Evolutionary conservation across 2,797 vertebrate species (phyloP), one percentile per base, ranked within the genome.

Genomic region (Manis javanica): DNA sequence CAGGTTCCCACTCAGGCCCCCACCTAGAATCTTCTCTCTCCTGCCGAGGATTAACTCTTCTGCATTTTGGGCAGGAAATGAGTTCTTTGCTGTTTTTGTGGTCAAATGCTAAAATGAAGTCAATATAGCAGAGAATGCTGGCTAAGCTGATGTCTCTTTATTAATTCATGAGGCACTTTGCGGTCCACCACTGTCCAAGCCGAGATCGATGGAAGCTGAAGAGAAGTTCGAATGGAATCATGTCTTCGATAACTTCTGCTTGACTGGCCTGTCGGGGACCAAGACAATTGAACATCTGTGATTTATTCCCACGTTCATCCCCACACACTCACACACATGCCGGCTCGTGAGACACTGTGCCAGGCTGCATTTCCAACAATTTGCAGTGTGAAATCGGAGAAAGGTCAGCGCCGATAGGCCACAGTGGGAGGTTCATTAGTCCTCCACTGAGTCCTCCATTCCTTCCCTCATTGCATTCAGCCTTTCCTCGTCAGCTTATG

Each of bases 91-190:
- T 98, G 97, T 98, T 98, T 97, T 96, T 96, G 97, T 98, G 98
- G 98, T 97, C 97, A 98, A 98, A 98, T 98, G 97, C 96, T 94
- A 97, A 94, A 94, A 92, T 95, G 94, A 97, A 98, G 97, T 98
- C 98, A 95, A 98, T 97, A 68, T 31, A 98, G 96, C 97, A 97
- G 96, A 97, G 97, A 97, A 96, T 91, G 95, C 98, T 96, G 96
- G 96, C 94, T 91, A 97, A 96, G 92, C 96, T 92, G 87, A 90
- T 91, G 88, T 97, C 95, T 90, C 34, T 97, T 98, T 89, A 95
- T 94, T 98, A 93, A 90, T 93, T 94, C 95, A 96, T 95, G 96
- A 98, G 72, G 72, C 81, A 91, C 97, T 97, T 94, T 97, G 97
- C 97, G 95, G 97, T 95, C 96, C 97, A 95, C 91, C 87, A 75